Evolutionary conservation across 2,113 vertebrate species (phyloP), one percentile per base, ranked within the genome.

Genomic region (Calidris pygmaea): DNA sequence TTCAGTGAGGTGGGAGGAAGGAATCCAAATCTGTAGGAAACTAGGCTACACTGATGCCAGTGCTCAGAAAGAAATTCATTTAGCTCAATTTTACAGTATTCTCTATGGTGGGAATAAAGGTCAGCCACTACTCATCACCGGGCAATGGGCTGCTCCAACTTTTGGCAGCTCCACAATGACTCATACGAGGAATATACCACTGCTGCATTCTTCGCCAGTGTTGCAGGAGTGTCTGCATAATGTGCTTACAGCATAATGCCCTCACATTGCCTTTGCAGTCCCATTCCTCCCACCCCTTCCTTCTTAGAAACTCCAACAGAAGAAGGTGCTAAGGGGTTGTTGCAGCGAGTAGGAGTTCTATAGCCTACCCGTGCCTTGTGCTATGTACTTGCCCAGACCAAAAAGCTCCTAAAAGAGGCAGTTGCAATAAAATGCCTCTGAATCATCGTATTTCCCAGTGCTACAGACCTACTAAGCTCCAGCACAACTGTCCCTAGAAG

Each of bases 41-140:
- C 6, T 14, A 81, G 60, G 23, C 56, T 68, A 45, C 23, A 23
- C 14, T 87, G 60, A 74, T 68, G 65, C 52, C 65, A 72, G 60
- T 6, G 21, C 65, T 92, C 83, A 90, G 91, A 92, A 75, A 72
- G 56, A 39, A 82, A 68, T 39, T 72, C 0, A 73, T 90, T 71
- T 71, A 59, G 63, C 32, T 93, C 92, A n/a, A 4, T 87, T 94
- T 73, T 92, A 94, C 70, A 89, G 35, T 89, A 67, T 60, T 30
- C 53, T 89, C 56, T 72, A 75, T 48, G 71, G 48, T 35, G 58
- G 52, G 85, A 94, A 87, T 35, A 95, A 94, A 96, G 93, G 92
- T 93, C 86, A 96, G 1, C 19, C 23, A 75, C 80, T 52, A 81
- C 68, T 93, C 85, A 89, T 84, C 71, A 67, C 52, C 27, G 73